A percentile compares a stretch with the other conserved stretches of the same genome.
Conservation (phyloP, 2,888 invertebrate genomes). For the Cheilosia grossa region DNA sequence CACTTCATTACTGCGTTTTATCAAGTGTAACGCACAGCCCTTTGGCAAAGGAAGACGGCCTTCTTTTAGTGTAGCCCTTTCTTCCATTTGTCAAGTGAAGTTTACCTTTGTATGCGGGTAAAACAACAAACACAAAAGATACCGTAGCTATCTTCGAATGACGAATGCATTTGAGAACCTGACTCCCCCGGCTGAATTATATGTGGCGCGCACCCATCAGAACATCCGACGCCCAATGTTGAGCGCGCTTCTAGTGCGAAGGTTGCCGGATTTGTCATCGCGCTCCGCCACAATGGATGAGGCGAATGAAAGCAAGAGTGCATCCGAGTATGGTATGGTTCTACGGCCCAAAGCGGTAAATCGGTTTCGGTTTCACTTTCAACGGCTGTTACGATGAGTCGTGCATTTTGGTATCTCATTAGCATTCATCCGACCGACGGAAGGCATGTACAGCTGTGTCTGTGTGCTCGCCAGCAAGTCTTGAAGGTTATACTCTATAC, state of each 20-base stretch:
- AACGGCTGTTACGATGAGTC: slow-evolving; percentile 55
- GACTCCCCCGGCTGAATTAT: slow-evolving; percentile 39
- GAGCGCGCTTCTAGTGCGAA: slow-evolving; percentile 26
- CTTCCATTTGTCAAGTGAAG: not conserved
- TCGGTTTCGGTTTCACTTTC: slow-evolving; percentile 72
- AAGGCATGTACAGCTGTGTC: slow-evolving; percentile 37
- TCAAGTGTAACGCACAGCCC: slow-evolving; percentile 35
- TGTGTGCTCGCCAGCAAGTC: slow-evolving; percentile 54
- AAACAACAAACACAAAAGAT: not conserved
- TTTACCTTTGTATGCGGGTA: too few species aligned
- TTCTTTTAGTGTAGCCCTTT: not conserved
- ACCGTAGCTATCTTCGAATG: slow-evolving; percentile 6
- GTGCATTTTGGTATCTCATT: slow-evolving; percentile 56
- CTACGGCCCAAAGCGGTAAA: slow-evolving; percentile 56
- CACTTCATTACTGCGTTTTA: slow-evolving; percentile 35
- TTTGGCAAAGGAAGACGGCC: not conserved
- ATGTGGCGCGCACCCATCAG: slow-evolving; percentile 49
- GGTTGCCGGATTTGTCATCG: slow-evolving; percentile 69
- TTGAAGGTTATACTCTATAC: slow-evolving; percentile 63
- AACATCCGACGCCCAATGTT: slow-evolving; percentile 70
- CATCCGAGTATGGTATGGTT: slow-evolving; percentile 35
- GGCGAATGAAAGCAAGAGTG: slow-evolving; percentile 36
- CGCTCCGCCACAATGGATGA: not conserved
- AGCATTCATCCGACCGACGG: slow-evolving; percentile 62
- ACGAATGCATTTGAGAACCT: slow-evolving; percentile 50